Evolutionary conservation across 1,140 invertebrate species (phyloP).

Genomic region (Hycleus phaleratus): DNA sequence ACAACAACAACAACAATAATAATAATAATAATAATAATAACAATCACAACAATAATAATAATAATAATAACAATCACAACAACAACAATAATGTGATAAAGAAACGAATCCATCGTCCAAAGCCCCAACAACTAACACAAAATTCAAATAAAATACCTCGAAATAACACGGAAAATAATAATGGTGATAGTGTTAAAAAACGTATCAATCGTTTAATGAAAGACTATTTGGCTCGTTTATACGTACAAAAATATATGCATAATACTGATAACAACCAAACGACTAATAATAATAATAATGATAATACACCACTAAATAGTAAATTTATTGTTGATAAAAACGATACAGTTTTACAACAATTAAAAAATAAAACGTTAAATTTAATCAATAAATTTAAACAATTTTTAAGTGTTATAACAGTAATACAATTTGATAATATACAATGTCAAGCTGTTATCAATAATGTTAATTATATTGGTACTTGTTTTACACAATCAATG

Average conservation of each 20-base stretch:
- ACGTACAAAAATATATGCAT: slow-evolving; percentile 17
- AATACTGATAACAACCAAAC: neutral
- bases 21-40: too few species aligned
- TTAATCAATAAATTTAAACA: slow-evolving; percentile 37
- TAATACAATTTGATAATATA: slow-evolving; percentile 63
- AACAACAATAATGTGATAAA: neutral
- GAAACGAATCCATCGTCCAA: neutral
- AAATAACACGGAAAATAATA: neutral
- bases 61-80: neutral
- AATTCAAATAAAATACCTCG: slow-evolving; percentile 15
- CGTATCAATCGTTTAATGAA: slow-evolving; percentile 25
- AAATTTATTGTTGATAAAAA: neutral
- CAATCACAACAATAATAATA: neutral
- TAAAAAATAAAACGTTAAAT: slow-evolving; percentile 31
- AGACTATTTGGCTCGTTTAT: slow-evolving; percentile 26
- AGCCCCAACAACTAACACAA: slow-evolving; percentile 5
- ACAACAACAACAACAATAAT: neutral
- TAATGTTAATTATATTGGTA: slow-evolving; percentile 50
- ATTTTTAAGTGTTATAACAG: slow-evolving; percentile 61
- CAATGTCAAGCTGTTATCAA: slow-evolving; percentile 46
- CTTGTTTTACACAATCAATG: slow-evolving; percentile 58
- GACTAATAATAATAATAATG: neutral
- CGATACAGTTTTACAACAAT: slow-evolving; percentile 8
- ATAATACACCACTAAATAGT: slow-evolving; percentile 19
- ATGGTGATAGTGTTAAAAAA: neutral